Percentiles rank a stretch among this genome's conserved stretches.
These are phyloP conservation scores for Euura saliciscinereae DNA, from an alignment of 1,140 invertebrate genomes.

Conservation along the genomic window DNA sequence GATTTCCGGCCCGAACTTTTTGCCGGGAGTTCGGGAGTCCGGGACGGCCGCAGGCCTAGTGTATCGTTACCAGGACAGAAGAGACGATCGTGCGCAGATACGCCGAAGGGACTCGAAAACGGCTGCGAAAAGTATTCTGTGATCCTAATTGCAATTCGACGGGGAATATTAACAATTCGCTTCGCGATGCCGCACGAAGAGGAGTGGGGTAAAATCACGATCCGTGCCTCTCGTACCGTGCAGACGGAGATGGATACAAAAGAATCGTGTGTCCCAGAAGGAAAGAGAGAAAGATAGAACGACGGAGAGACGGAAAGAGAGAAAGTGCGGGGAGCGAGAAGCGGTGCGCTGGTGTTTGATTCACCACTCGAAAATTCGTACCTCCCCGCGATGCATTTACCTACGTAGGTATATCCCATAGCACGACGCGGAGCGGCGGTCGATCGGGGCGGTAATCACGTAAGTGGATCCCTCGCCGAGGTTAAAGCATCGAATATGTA, in stretches of 20 bases:
- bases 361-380: slow-evolving; percentile 18
- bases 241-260: background rate
- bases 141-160: slow-evolving; percentile 2
- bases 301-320: slow-evolving; percentile 10
- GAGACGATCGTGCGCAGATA: background rate
- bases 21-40: background rate
- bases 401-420: too few species aligned
- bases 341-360: slow-evolving; percentile 13
- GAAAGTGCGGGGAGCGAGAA: slow-evolving; percentile 22
- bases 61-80: background rate
- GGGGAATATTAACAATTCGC: background rate
- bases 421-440: background rate
- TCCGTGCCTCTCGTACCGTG: background rate
- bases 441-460: background rate
- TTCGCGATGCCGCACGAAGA: background rate
- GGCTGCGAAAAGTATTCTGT: background rate
- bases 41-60: too few species aligned
- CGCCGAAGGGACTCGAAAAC: too few species aligned
- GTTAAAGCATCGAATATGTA: too few species aligned
- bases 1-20: slow-evolving; percentile 6
- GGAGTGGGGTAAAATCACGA: background rate
- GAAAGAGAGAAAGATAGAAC: background rate
- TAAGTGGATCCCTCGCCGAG: background rate
- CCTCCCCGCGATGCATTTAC: slow-evolving; percentile 9
- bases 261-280: background rate